phyloP scores from a whole-genome alignment of 2,797 vertebrate genomes.

The Emys orbicularis region DNA sequence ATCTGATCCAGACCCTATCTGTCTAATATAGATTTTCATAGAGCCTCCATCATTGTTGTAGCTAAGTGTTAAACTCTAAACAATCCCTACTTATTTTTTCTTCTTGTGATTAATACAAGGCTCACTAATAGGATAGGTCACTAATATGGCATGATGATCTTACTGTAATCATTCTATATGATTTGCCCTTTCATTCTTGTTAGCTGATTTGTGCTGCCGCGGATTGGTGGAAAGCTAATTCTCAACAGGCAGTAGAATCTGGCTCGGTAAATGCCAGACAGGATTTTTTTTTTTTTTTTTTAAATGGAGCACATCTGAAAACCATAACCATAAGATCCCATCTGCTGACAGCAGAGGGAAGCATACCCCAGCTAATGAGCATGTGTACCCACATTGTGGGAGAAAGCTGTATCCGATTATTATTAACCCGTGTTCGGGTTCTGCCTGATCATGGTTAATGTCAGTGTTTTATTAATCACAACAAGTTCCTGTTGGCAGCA shows the following conservation, averaged over 20 bases:
- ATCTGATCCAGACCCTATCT: not conserved
- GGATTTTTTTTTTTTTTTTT: not conserved
- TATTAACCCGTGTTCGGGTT: constrained; percentile 62
- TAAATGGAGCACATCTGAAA: constrained; percentile 51
- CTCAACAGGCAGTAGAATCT: not conserved
- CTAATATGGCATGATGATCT: not conserved
- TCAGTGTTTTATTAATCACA: constrained; percentile 85
- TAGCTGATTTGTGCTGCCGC: not conserved
- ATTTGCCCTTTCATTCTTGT: not conserved
- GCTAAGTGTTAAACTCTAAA: not conserved
- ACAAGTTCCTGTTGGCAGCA: constrained; percentile 88
- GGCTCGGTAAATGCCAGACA: not conserved
- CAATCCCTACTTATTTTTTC: not conserved
- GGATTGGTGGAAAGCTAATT: constrained; percentile 5
- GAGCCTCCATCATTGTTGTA: not conserved
- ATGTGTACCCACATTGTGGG: constrained; percentile 19
- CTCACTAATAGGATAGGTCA: not conserved
- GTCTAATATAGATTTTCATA: not conserved
- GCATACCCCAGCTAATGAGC: constrained; percentile 67
- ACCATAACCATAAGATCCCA: constrained; percentile 43
- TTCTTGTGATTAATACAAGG: not conserved
- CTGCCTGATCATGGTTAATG: constrained; percentile 75
- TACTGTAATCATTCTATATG: not conserved
- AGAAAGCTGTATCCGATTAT: constrained; percentile 67
- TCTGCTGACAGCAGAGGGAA: constrained; percentile 84